Base-by-base conservation (phyloP, 2,888 invertebrate genomes). In the Amphipoea oculea region DNA sequence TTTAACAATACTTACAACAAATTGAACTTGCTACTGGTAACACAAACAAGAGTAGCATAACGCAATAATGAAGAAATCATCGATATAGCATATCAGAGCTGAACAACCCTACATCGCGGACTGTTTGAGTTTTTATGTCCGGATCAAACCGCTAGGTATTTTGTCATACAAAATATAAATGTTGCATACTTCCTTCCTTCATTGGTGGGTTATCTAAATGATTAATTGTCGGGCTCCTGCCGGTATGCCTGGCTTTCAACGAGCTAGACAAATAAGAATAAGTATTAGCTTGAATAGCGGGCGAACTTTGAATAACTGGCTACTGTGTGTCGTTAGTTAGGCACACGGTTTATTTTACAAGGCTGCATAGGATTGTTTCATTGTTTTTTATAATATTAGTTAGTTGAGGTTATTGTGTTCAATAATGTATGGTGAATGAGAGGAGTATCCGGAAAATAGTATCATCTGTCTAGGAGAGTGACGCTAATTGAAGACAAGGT, bases 121-220 rank as follows among this genome's bases (percentile, higher is more conserved):
- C 92, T 92, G 96, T 95, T 95, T 94, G 95, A 96, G 95, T 96
- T 97, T 96, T 97, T 97, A 95, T 94, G 95, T 95, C 95, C 95
- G 96, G 96, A 96, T 96, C 96, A 96, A 96, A 96, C 96, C 93
- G 95, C 94, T 94, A 95, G 95, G 96, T 95, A 96, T 97, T 97
- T 97, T 97, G 96, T 97, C 96, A 96, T 95, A 97, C 96, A 96
- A 96, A 96, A 97, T 96, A 96, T 96, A 96, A 96, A 97, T 94
- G 96, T 96, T 92, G 95, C 95, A 91, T 90, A 95, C 95, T 96
- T 96, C 96, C 96, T 96, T 96, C 96, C 96, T 95, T 95, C 96
- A 96, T 96, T 95, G 96, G 95, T 90, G 93, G 94, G 93, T 95
- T 96, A 97, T 97, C 96, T 94, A 91, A 94, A 92, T 97, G 96